A percentile compares a stretch with the other conserved stretches of the same genome.
phyloP scores from a whole-genome alignment of 1,140 invertebrate species.

The Dryas iulia region DNA sequence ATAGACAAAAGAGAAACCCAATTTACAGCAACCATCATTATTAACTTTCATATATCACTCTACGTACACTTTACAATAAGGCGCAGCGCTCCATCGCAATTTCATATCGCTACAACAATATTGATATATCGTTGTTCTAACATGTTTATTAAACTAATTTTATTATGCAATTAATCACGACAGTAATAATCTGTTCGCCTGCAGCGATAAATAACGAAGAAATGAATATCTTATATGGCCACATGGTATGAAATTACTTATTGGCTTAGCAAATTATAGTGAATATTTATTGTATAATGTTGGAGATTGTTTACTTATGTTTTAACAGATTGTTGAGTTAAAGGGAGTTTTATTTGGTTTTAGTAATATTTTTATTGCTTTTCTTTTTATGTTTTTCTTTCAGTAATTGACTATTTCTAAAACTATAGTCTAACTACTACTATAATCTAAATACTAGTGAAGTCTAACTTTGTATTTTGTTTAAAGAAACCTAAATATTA shows the following conservation, averaged over 20 bases:
- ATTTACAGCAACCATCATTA: neutral
- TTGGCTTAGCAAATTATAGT: neutral
- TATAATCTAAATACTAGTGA: too few relatives aligned
- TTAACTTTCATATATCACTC: neutral
- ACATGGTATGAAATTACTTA: slow-evolving; percentile 3
- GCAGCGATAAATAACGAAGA: slow-evolving; percentile 10
- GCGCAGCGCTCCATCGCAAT: neutral
- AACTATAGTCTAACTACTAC: too few relatives aligned
- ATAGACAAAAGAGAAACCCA: too few relatives aligned
- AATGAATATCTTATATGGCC: slow-evolving; percentile 8
- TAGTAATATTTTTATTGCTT: neutral
- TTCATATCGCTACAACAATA: neutral
- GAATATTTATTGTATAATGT: neutral
- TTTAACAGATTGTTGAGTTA: neutral
- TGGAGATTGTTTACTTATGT: neutral
- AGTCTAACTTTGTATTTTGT: too few relatives aligned
- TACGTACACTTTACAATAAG: neutral
- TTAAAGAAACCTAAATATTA: too few relatives aligned
- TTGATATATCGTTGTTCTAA: neutral
- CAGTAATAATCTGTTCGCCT: slow-evolving; percentile 18
- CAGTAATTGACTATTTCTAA: too few relatives aligned
- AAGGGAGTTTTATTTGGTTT: neutral
- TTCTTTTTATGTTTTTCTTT: neutral
- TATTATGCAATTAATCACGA: slow-evolving; percentile 25
- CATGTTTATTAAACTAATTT: slow-evolving; percentile 26